Evolutionary conservation across 2,888 invertebrate species (phyloP).

Genomic region (Heterodera filipjevi): DNA sequence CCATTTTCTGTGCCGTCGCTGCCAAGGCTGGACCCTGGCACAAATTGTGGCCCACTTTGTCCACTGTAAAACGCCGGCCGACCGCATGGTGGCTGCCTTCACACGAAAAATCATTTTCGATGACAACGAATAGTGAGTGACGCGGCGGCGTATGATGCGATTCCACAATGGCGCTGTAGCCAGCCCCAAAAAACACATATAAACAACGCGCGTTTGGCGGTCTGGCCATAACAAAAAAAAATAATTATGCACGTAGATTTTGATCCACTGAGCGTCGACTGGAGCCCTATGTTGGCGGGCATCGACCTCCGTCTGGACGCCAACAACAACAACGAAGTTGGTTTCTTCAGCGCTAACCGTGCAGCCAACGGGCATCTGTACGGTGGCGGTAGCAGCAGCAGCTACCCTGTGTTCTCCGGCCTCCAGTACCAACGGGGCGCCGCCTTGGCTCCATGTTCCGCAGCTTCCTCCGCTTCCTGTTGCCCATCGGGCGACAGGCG

Average conservation of each 20-base stretch:
- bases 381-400: not conserved
- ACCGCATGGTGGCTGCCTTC: not conserved
- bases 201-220: not conserved
- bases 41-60: not conserved
- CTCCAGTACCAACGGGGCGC: conserved; percentile 17
- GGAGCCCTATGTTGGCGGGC: not conserved
- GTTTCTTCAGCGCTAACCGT: not conserved
- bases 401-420: conserved; percentile 6
- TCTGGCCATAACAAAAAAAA: not conserved
- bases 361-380: not conserved
- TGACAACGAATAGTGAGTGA: not conserved
- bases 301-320: not conserved
- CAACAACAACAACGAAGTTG: not conserved
- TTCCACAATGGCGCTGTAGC: not conserved
- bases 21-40: not conserved
- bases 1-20: conserved; percentile 24
- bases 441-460: conserved; percentile 18
- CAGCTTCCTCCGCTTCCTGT: conserved; percentile 11
- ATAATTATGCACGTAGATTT: conserved; percentile 18
- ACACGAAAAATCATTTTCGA: not conserved
- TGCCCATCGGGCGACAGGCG: conserved; percentile 3
- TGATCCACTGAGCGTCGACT: conserved; percentile 12
- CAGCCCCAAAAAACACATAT: not conserved
- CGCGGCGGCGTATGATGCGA: too few relatives aligned
- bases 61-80: not conserved